Evolutionary conservation across 2,888 invertebrate species (phyloP).

Genomic region (Drosophila paramelanica): DNA sequence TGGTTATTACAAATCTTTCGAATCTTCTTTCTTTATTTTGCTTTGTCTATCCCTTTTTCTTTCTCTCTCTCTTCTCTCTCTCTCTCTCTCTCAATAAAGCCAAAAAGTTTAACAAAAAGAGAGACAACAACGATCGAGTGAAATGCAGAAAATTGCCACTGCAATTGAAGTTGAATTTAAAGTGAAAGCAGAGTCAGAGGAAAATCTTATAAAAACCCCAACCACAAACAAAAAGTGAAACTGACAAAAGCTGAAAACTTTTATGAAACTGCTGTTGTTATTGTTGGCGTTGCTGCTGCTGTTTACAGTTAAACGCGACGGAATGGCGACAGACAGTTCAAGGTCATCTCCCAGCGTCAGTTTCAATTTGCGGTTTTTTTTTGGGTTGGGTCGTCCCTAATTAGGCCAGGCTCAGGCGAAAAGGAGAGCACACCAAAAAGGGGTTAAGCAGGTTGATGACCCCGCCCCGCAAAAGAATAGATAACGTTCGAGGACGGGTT

Average conservation of each 20-base stretch:
- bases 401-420: conserved; percentile 15
- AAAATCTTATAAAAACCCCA: conserved; percentile 21
- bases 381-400: conserved; percentile 26
- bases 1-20: too few species aligned
- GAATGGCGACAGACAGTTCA: conserved; percentile 67
- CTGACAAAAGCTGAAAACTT: conserved; percentile 67
- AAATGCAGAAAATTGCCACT: conserved; percentile 40
- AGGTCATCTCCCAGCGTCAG: conserved; percentile 41
- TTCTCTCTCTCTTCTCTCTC: too few species aligned
- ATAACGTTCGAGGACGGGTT: not conserved
- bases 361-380: conserved; percentile 7
- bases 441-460: conserved; percentile 26
- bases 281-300: conserved; percentile 18
- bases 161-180: conserved; percentile 54
- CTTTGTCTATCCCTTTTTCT: too few species aligned
- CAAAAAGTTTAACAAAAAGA: too few species aligned
- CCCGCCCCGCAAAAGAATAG: conserved; percentile 22
- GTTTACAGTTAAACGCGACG: conserved; percentile 56
- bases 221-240: conserved; percentile 61
- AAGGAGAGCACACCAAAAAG: not conserved
- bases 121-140: conserved; percentile 21
- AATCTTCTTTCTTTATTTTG: too few species aligned
- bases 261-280: conserved; percentile 16
- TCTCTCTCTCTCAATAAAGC: too few species aligned
- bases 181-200: conserved; percentile 16